Conservation (phyloP, 2,113 vertebrate genomes). For the Halichoeres trimaculatus region DNA sequence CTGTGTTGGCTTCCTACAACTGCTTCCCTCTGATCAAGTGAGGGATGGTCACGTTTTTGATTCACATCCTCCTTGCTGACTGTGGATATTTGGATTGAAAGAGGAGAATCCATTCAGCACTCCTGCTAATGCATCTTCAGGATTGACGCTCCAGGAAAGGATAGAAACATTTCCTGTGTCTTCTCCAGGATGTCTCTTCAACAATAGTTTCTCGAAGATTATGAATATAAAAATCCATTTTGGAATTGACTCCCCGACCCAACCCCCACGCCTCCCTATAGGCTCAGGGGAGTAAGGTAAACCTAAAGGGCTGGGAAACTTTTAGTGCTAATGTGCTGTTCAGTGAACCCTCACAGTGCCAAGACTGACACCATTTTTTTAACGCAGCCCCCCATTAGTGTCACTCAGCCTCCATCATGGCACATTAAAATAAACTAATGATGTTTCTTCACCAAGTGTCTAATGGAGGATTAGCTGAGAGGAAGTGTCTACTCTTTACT, state of each 20-base stretch:
- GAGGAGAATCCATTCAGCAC: conserved; percentile 57
- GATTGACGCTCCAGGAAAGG: conserved; percentile 23
- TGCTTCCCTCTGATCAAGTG: conserved; percentile 50
- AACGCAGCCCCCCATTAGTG: conserved; percentile 78
- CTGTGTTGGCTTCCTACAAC: conserved; percentile 54
- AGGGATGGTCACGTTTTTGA: conserved; percentile 46
- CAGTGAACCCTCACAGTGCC: conserved; percentile 76
- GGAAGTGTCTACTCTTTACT: conserved; percentile 57
- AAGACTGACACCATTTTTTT: conserved; percentile 83
- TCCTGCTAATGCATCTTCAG: conserved; percentile 53
- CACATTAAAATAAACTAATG: conserved; percentile 83
- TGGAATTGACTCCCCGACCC: conserved; percentile 41
- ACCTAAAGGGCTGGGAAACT: conserved; percentile 72
- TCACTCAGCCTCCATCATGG: conserved; percentile 77
- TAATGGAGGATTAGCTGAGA: conserved; percentile 61
- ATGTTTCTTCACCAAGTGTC: conserved; percentile 74
- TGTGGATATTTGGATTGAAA: conserved; percentile 50
- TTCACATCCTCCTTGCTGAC: conserved; percentile 62
- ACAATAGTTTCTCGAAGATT: conserved; percentile 38
- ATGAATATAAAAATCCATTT: conserved; percentile 70
- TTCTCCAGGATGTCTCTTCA: conserved; percentile 48
- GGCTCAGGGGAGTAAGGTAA: conserved; percentile 58
- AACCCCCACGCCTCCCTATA: conserved; percentile 11
- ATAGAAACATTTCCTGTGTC: conserved; percentile 59
- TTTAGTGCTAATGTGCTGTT: conserved; percentile 81